phyloP scores from a whole-genome alignment of 1,140 invertebrate species.

The Heliconius congener region DNA sequence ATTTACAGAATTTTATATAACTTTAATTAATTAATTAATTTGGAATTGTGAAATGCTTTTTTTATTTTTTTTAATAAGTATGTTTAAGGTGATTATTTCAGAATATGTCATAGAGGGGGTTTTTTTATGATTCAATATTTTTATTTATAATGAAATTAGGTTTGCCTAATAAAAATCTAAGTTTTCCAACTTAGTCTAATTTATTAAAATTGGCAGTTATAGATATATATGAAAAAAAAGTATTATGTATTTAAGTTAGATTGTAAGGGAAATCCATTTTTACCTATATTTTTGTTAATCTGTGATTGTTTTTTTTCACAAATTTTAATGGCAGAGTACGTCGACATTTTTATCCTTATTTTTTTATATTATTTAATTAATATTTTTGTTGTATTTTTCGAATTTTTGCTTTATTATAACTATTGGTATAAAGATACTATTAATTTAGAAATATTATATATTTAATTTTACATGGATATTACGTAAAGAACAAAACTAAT shows the following conservation, averaged over 20 bases:
- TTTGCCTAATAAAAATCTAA: no score
- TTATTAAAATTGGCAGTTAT: neutral
- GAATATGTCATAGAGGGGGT: no score
- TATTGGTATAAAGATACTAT: neutral
- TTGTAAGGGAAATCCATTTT: constrained; percentile 11
- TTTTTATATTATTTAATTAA: neutral
- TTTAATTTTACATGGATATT: neutral
- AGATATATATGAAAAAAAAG: constrained; percentile 14
- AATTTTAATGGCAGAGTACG: constrained; percentile 5
- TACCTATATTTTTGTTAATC: constrained; percentile 26
- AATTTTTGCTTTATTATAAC: neutral
- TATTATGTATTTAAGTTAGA: constrained; percentile 25
- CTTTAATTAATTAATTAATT: no score
- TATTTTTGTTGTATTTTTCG: neutral
- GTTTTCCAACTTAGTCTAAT: neutral
- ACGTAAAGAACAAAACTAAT: constrained; percentile 7
- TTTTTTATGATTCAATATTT: no score
- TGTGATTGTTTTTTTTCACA: constrained; percentile 31
- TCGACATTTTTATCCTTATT: neutral
- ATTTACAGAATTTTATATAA: neutral
- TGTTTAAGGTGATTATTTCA: no score
- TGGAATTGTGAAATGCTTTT: no score
- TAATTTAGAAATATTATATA: neutral
- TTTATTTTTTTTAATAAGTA: no score
- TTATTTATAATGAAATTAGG: no score